These are phyloP conservation scores for Drosophila tani DNA, from an alignment of 1,140 invertebrate genomes.

Conservation along the genomic window DNA sequence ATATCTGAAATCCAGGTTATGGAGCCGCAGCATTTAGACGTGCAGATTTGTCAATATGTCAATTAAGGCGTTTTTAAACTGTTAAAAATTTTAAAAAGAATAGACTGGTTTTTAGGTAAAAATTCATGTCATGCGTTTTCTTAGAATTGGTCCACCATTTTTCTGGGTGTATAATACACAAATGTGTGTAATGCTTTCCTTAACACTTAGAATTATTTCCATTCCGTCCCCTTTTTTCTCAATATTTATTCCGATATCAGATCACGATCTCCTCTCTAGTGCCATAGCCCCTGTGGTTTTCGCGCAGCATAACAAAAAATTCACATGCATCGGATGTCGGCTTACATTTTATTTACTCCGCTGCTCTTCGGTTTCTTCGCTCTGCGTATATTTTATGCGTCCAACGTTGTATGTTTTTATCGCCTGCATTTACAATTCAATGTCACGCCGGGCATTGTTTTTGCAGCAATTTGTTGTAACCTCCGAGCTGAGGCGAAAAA, in stretches of 20 bases:
- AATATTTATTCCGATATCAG: neutral
- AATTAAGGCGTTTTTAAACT: too few relatives aligned
- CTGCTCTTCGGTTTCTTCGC: conserved; percentile 27
- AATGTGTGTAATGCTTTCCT: too few relatives aligned
- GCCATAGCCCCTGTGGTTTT: conserved; percentile 10
- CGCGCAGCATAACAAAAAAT: conserved; percentile 37
- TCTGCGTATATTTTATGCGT: conserved; percentile 39
- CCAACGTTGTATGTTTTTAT: conserved; percentile 52
- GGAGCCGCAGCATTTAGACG: too few relatives aligned
- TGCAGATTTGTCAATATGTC: too few relatives aligned
- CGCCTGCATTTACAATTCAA: conserved; percentile 73
- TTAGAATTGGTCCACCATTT: too few relatives aligned
- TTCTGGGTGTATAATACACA: too few relatives aligned
- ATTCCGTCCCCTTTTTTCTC: neutral
- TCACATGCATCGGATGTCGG: conserved; percentile 57
- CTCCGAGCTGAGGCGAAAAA: conserved; percentile 37
- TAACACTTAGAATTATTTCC: too few relatives aligned
- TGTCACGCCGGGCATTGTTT: conserved; percentile 56
- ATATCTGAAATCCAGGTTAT: neutral
- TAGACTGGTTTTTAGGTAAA: too few relatives aligned
- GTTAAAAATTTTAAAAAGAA: too few relatives aligned
- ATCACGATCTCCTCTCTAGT: conserved; percentile 31
- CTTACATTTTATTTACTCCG: conserved; percentile 60
- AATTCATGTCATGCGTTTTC: too few relatives aligned
- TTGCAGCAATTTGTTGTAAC: conserved; percentile 33